phyloP scores from a whole-genome alignment of 2,113 vertebrate species.

The Malurus melanocephalus region DNA sequence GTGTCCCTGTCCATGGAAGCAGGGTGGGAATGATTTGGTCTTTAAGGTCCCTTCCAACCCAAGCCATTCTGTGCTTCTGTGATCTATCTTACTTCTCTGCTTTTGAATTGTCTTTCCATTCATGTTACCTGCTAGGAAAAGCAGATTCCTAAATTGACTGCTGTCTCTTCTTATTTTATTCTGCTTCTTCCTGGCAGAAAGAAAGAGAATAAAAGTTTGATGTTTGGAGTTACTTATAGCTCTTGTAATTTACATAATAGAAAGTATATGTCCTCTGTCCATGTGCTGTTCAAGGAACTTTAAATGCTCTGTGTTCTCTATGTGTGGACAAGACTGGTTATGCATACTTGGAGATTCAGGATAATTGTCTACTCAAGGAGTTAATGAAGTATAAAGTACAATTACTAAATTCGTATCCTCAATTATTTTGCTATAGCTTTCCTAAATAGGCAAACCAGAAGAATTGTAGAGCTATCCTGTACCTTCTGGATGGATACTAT shows the following conservation, averaged over 20 bases:
- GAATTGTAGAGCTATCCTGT: neutral
- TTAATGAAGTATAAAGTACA: conserved; percentile 16
- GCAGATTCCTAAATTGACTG: neutral
- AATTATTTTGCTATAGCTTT: neutral
- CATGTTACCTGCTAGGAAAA: neutral
- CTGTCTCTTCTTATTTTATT: neutral
- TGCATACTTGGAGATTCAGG: neutral
- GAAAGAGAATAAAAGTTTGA: neutral
- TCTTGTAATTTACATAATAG: neutral
- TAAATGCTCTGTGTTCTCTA: neutral
- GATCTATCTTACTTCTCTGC: neutral
- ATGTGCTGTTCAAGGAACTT: neutral
- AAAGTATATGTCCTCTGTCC: neutral
- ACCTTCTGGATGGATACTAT: neutral
- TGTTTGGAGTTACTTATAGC: neutral
- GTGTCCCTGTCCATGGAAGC: neutral
- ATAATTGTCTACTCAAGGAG: neutral
- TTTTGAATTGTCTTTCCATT: neutral
- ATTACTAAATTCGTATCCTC: neutral
- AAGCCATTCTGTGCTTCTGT: neutral
- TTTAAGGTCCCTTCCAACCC: neutral
- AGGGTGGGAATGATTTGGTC: neutral
- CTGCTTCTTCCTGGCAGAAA: neutral
- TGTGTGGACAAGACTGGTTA: neutral
- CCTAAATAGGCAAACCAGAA: neutral